Percentiles rank a stretch among this genome's conserved stretches.
Conservation (phyloP, 92 coral and sea anemone species). For the Hydrozoanthus gracilis region DNA sequence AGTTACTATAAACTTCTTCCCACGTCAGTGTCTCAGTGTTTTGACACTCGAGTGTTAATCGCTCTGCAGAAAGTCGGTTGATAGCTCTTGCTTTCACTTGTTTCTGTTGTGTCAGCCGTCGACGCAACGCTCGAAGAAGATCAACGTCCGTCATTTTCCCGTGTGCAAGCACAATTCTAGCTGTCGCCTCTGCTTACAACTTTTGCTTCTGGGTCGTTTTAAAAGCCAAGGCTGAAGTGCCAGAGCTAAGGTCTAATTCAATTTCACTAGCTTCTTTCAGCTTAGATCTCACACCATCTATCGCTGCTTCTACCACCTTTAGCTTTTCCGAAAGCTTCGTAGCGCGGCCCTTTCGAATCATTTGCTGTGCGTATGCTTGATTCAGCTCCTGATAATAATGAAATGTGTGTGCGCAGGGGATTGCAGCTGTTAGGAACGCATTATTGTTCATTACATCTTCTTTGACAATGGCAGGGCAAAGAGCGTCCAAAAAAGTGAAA, state of each 20-base stretch:
- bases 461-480: constrained; percentile 22
- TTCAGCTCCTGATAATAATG: constrained; percentile 17
- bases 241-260: constrained; percentile 33
- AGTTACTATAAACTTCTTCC: constrained; percentile 44
- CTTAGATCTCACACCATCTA: constrained; percentile 30
- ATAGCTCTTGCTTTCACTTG: constrained; percentile 24
- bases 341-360: constrained; percentile 29
- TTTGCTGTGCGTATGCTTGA: not conserved
- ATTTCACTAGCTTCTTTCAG: constrained; percentile 54
- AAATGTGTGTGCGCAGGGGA: constrained; percentile 33
- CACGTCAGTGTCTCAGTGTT: constrained; percentile 37
- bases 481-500: constrained; percentile 29
- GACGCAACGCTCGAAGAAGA: constrained; percentile 1
- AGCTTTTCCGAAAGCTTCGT: constrained; percentile 27
- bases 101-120: constrained; percentile 27
- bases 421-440: constrained; percentile 37
- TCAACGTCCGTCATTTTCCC: constrained; percentile 7
- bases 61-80: constrained; percentile 14
- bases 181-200: constrained; percentile 8
- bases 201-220: constrained; percentile 27
- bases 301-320: not conserved
- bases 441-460: constrained; percentile 39
- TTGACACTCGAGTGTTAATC: constrained; percentile 24
- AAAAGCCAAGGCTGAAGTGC: constrained; percentile 41
- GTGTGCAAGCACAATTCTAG: constrained; percentile 15